These are phyloP conservation scores for Brachionus plicatilis DNA, from an alignment of 1,140 invertebrate species.

Conservation along the genomic window DNA sequence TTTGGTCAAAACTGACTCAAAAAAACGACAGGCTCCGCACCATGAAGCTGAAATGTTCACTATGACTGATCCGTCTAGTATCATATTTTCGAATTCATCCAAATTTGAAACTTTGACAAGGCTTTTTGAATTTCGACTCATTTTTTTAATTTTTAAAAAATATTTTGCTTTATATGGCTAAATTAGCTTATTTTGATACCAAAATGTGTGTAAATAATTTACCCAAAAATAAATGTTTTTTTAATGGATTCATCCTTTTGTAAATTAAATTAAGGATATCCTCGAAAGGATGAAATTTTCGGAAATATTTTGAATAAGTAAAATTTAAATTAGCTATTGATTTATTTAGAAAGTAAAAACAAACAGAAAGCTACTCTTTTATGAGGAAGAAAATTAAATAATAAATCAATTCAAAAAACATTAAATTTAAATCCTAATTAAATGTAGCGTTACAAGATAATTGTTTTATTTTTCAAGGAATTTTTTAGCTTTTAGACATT, in stretches of 20 bases:
- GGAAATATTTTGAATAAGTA: background rate
- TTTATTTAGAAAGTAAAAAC: background rate
- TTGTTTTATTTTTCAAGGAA: too few relatives aligned
- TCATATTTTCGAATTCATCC: background rate
- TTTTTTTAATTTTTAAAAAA: background rate
- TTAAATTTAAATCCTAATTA: too few relatives aligned
- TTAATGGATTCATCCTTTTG: background rate
- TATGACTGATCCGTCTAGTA: background rate
- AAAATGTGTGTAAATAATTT: background rate
- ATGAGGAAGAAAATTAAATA: too few relatives aligned
- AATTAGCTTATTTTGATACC: background rate
- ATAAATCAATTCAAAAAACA: too few relatives aligned
- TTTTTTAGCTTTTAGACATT: too few relatives aligned
- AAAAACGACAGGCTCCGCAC: background rate
- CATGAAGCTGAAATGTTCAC: constrained; percentile 1
- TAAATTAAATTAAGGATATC: background rate
- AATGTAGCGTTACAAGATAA: too few relatives aligned
- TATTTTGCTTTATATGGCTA: background rate
- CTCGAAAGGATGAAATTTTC: background rate
- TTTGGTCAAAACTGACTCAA: background rate
- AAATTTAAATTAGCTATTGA: background rate
- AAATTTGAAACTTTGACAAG: background rate
- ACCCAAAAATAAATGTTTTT: background rate
- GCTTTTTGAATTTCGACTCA: background rate
- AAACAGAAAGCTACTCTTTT: too few relatives aligned